These are phyloP conservation scores for Dione juno DNA, from an alignment of 2,888 invertebrate genomes.

Conservation along the genomic window DNA sequence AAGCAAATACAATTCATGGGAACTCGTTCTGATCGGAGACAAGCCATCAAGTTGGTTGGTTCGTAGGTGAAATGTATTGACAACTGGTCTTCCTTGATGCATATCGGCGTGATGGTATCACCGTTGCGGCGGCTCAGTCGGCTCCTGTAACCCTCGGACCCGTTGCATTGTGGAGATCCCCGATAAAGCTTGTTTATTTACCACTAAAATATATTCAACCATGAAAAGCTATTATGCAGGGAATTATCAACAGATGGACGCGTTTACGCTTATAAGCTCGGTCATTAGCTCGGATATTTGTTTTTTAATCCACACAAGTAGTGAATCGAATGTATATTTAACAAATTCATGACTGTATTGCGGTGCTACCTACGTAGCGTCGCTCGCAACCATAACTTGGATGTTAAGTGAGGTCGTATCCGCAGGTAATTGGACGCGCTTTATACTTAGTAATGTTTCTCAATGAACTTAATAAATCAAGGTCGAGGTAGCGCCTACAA, in stretches of 20 bases:
- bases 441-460: constrained; percentile 52
- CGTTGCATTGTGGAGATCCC: constrained; percentile 77
- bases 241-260: constrained; percentile 74
- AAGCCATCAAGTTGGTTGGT: constrained; percentile 70
- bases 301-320: constrained; percentile 62
- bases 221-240: constrained; percentile 74
- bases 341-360: constrained; percentile 57
- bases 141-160: constrained; percentile 71
- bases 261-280: constrained; percentile 71
- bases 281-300: constrained; percentile 64
- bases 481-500: constrained; percentile 65
- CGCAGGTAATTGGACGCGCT: constrained; percentile 54
- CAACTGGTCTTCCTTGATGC: constrained; percentile 83
- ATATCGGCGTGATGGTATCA: constrained; percentile 82
- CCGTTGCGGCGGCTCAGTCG: constrained; percentile 78
- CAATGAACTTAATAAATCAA: constrained; percentile 74
- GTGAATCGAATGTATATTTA: constrained; percentile 69
- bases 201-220: constrained; percentile 78
- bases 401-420: constrained; percentile 41
- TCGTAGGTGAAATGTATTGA: constrained; percentile 82
- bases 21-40: constrained; percentile 72
- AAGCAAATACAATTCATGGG: constrained; percentile 75
- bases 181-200: constrained; percentile 81
- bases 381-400: constrained; percentile 41
- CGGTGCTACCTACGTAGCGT: constrained; percentile 41